Evolutionary conservation across 2,888 invertebrate genomes (phyloP).

Genomic region (Phyllotreta cruciferae): DNA sequence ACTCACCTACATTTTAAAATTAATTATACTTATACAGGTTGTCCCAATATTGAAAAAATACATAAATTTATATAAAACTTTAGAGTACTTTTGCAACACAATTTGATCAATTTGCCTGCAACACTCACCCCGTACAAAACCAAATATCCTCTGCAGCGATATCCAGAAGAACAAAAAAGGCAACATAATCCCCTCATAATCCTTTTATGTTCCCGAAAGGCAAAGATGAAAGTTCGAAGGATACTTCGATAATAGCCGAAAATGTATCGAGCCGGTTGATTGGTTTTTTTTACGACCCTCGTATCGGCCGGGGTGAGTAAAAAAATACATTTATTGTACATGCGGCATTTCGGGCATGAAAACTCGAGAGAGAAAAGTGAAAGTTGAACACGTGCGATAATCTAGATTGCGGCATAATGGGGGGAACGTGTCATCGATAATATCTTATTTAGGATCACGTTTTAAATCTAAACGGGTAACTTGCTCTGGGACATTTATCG

Average conservation of each 20-base stretch:
- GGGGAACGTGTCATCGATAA: conserved; percentile 28
- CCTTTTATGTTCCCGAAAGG: background rate
- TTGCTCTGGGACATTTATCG: no score
- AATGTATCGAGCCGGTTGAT: conserved; percentile 15
- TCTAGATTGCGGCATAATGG: conserved; percentile 36
- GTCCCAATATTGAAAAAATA: background rate
- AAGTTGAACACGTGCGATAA: conserved; percentile 38
- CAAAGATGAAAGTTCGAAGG: conserved; percentile 14
- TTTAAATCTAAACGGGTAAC: no score
- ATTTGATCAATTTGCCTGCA: no score
- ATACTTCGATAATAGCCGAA: background rate
- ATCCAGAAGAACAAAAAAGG: conserved; percentile 5
- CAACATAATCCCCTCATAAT: conserved; percentile 7
- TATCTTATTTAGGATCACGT: conserved; percentile 11
- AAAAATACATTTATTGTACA: conserved; percentile 26
- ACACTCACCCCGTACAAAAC: background rate
- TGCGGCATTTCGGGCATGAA: conserved; percentile 15
- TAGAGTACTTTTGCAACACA: no score
- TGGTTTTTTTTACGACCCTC: conserved; percentile 25
- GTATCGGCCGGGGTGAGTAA: conserved; percentile 12
- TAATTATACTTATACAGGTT: no score
- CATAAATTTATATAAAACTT: background rate
- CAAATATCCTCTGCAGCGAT: background rate
- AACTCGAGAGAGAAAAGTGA: conserved; percentile 35
- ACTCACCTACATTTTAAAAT: no score